These are phyloP conservation scores for Mythimna ferrago DNA, from an alignment of 2,888 invertebrate species.

Conservation along the genomic window DNA sequence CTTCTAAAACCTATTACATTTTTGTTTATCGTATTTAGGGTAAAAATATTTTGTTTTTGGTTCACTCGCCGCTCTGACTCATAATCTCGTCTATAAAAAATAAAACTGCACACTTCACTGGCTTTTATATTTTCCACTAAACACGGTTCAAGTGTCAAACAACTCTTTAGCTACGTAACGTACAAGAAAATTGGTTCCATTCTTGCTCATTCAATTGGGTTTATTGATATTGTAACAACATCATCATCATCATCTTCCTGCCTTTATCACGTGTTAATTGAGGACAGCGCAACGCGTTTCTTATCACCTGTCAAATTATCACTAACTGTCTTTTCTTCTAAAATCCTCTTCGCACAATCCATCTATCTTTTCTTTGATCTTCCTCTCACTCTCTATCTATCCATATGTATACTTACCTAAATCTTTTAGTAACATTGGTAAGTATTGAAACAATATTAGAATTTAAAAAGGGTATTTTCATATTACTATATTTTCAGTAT, in stretches of 20 bases:
- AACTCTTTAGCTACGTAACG: neutral
- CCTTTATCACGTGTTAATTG: no score
- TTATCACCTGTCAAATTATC: no score
- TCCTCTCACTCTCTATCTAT: no score
- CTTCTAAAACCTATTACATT: neutral
- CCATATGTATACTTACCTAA: no score
- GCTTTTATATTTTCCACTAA: slow-evolving; percentile 4
- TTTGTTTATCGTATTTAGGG: neutral
- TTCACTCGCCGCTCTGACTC: neutral
- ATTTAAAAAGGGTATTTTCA: neutral
- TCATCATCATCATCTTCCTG: no score
- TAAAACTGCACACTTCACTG: neutral
- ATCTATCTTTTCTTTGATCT: no score
- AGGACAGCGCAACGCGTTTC: no score
- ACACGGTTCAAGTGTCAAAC: neutral
- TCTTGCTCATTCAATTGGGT: neutral
- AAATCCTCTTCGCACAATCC: no score
- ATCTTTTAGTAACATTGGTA: no score
- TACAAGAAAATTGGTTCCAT: neutral
- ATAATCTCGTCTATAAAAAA: neutral
- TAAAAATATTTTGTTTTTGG: neutral
- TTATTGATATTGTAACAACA: neutral
- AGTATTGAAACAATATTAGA: neutral
- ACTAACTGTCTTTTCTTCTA: no score
- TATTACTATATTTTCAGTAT: neutral